Conservation (phyloP, 1,140 invertebrate species). For the Pseudachorutes palmiensis region DNA sequence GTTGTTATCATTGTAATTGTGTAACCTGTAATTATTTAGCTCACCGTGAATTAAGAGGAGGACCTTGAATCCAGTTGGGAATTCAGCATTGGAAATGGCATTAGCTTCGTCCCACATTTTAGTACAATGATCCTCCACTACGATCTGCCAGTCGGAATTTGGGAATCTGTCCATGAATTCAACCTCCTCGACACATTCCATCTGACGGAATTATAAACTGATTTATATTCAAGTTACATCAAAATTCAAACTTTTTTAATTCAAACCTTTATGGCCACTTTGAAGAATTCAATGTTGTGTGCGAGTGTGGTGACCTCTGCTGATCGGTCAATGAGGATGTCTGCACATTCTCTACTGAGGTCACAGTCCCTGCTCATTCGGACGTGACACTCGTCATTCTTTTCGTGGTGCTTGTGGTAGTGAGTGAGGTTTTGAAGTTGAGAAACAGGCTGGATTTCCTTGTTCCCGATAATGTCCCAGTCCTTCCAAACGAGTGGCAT, state of each 20-base stretch:
- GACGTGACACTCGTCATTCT: neutral
- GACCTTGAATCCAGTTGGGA: neutral
- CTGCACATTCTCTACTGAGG: neutral
- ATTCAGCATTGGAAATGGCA: neutral
- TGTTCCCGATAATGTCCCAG: neutral
- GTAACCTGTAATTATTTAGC: neutral
- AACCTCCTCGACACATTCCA: neutral
- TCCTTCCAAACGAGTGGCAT: neutral
- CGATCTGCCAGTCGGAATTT: neutral
- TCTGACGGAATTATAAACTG: neutral
- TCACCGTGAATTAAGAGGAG: neutral
- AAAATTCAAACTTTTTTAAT: too few relatives aligned
- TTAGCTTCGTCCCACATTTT: conserved; percentile 9
- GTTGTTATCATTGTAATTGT: neutral
- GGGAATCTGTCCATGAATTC: neutral
- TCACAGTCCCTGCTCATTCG: neutral
- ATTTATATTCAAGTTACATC: too few relatives aligned
- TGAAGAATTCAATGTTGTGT: neutral
- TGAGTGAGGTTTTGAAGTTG: neutral
- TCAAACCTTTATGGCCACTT: neutral
- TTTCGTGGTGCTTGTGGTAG: neutral
- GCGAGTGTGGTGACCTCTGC: neutral
- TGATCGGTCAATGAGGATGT: neutral
- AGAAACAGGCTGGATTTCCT: neutral
- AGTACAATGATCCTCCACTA: neutral